Conservation (phyloP, 64 coral and sea anemone genomes). For the Trachythela sp. region DNA sequence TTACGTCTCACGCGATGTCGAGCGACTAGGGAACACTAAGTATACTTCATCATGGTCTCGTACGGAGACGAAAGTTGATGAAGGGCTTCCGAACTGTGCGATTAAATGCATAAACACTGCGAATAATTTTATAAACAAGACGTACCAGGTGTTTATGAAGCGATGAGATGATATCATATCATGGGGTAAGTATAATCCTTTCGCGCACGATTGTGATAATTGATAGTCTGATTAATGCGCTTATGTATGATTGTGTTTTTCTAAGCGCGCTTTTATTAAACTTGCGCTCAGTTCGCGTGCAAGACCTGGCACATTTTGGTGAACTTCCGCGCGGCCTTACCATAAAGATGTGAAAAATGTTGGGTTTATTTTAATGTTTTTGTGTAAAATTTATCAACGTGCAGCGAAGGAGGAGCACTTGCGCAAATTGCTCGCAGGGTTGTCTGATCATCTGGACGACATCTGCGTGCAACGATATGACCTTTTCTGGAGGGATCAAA, state of each 20-base stretch:
- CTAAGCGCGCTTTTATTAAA: background rate
- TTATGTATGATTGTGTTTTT: slow-evolving; percentile 16
- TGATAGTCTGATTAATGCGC: slow-evolving; percentile 32
- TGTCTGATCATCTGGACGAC: background rate
- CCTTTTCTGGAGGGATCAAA: slow-evolving; percentile 22
- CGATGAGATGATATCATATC: slow-evolving; percentile 29
- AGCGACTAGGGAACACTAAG: background rate
- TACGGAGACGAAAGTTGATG: background rate
- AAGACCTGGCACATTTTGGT: background rate
- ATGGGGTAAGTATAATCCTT: slow-evolving; percentile 27
- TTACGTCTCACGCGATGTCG: background rate
- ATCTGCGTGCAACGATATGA: background rate
- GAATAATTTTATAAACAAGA: slow-evolving; percentile 24
- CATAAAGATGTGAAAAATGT: background rate
- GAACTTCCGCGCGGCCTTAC: background rate
- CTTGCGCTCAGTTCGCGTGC: background rate
- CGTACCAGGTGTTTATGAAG: slow-evolving; percentile 16
- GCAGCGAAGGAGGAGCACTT: background rate
- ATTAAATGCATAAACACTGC: background rate
- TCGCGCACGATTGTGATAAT: slow-evolving; percentile 19
- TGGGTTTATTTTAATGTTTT: background rate
- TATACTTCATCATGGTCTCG: background rate
- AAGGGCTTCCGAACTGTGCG: background rate
- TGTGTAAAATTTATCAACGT: background rate
- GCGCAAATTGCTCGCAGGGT: background rate